Base-by-base conservation (phyloP, 2,113 vertebrate species). In the Lepidothrix coronata region DNA sequence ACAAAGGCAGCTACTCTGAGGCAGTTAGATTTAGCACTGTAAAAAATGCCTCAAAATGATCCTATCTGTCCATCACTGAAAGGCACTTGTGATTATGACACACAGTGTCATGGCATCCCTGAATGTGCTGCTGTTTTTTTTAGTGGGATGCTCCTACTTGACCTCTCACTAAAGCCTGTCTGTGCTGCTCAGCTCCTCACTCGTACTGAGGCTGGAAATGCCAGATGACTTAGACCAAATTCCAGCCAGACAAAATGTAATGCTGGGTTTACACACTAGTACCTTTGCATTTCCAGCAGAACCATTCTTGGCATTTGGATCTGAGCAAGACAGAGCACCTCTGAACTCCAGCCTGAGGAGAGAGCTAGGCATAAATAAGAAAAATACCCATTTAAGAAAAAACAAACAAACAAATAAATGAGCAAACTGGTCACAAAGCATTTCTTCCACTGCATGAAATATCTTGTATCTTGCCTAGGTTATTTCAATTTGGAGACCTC, bases 401-500 rank as follows among this genome's bases (percentile, higher is more conserved):
- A 63, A 41, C 15, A 74, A 59, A 41, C 5, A 41, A 58, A 41
- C 4, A 41, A 51, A 22, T 9, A 5, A 25, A 44, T 9, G 12
- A 30, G 8, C 18, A 37, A 66, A 21, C 46, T 84, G 41, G 10
- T 85, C 59, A 57, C 28, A 76, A 68, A 63, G 28, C 54, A 27
- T 88, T 80, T 90, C 27, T 76, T 13, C 27, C 49, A 82, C 35
- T 92, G 49, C 72, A 80, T 95, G 81, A 85, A 91, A 28, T 55
- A 59, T 57, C 35, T 92, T 88, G 33, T 65, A 21, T 77, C 76
- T 95, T 91, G n/a, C 85, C 73, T 86, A 99, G 99, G 98, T 94
- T 98, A 98, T 89, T 98, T 99, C 66, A 98, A 98, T 94, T 97
- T 98, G 95, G 98, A 99, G 57, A 91, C 98, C 44, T 99, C 99